Percentiles rank a stretch among this genome's conserved stretches.
These are phyloP conservation scores for Rhynchomys soricoides DNA, from an alignment of 2,113 vertebrate species.

Conservation along the genomic window DNA sequence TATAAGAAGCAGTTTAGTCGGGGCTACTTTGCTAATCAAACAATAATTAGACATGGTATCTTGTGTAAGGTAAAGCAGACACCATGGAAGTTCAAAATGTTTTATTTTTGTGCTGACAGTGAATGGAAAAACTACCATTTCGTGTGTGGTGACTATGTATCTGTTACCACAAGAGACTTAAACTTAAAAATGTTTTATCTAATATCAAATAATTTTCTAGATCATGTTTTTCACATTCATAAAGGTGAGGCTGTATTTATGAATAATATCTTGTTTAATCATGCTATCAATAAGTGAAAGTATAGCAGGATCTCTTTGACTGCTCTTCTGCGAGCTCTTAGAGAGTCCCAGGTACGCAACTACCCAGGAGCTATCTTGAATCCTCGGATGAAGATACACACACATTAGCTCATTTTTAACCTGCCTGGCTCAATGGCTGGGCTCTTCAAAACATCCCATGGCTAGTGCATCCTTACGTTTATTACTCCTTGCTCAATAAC, in stretches of 20 bases:
- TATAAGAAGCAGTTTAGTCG: neutral
- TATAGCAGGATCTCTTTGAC: too few species aligned
- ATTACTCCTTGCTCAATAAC: too few species aligned
- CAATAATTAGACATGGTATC: slow-evolving; percentile 4
- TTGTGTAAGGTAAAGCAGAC: neutral
- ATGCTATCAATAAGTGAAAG: neutral
- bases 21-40: neutral
- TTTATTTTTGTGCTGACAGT: neutral
- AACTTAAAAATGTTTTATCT: neutral
- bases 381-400: too few species aligned
- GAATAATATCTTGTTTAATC: slow-evolving; percentile 7
- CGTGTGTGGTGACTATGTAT: neutral
- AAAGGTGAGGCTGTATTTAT: slow-evolving; percentile 14
- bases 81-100: neutral
- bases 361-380: too few species aligned
- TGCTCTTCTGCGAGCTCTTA: too few species aligned
- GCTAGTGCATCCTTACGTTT: too few species aligned
- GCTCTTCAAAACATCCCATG: too few species aligned
- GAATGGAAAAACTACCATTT: neutral
- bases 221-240: neutral
- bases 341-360: too few species aligned
- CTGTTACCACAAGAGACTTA: neutral
- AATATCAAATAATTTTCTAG: neutral
- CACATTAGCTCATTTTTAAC: too few species aligned
- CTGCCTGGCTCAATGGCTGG: too few species aligned